Evolutionary conservation across 2,888 invertebrate genomes (phyloP).

Genomic region (Agrypnus murinus): DNA sequence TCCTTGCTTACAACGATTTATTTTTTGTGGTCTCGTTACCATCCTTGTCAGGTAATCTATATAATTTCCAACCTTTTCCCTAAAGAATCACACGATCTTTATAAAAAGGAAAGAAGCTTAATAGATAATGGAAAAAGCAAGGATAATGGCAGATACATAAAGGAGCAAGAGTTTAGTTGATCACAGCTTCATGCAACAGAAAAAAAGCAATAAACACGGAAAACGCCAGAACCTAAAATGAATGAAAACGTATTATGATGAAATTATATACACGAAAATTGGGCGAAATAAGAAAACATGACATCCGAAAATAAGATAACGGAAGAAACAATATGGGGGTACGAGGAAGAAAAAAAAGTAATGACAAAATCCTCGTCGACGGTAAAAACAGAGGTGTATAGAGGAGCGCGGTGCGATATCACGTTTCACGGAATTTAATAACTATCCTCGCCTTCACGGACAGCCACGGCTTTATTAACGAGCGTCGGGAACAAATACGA

Average conservation of each 20-base stretch:
- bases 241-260: conserved; percentile 33
- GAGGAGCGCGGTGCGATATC: conserved; percentile 48
- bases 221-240: conserved; percentile 13
- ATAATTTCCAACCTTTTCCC: too few species aligned
- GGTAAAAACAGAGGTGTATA: conserved; percentile 51
- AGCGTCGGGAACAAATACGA: conserved; percentile 52
- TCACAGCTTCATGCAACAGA: conserved; percentile 31
- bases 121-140: too few species aligned
- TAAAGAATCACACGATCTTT: too few species aligned
- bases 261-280: conserved; percentile 26
- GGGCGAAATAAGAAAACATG: conserved; percentile 28
- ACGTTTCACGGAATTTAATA: conserved; percentile 58
- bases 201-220: conserved; percentile 24
- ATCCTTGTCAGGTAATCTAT: too few species aligned
- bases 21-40: too few species aligned
- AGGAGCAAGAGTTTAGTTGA: conserved; percentile 12
- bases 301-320: conserved; percentile 42
- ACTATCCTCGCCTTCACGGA: conserved; percentile 56
- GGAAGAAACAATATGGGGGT: conserved; percentile 37
- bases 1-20: too few species aligned
- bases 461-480: conserved; percentile 58
- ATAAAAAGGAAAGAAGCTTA: too few species aligned
- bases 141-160: too few species aligned
- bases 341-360: conserved; percentile 31
- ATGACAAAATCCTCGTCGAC: conserved; percentile 50